A percentile compares a stretch with the other conserved stretches of the same genome.
Conservation (phyloP, 2,113 vertebrate species). For the Campylomormyrus numenius region DNA sequence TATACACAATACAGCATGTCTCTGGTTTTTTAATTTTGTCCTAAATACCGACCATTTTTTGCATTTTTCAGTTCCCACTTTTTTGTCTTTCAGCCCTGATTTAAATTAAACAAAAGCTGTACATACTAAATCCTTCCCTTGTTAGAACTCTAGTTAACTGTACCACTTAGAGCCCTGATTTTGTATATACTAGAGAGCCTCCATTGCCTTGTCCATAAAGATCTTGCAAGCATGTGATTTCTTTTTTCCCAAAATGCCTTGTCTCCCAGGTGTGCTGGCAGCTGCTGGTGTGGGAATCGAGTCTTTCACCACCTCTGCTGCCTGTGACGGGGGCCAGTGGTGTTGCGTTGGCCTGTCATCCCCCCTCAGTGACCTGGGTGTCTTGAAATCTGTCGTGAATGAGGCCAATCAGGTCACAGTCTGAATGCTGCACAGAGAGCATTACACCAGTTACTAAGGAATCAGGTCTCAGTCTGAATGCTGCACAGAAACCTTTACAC, state of each 20-base stretch:
- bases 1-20: background rate
- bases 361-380: constrained; percentile 52
- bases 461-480: constrained; percentile 65
- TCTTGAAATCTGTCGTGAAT: constrained; percentile 58
- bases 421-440: constrained; percentile 34
- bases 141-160: background rate
- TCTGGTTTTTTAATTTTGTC: background rate
- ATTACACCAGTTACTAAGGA: background rate
- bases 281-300: constrained; percentile 64
- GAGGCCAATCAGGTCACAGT: constrained; percentile 68
- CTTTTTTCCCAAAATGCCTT: background rate
- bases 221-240: background rate
- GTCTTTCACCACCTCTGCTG: constrained; percentile 69
- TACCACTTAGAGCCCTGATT: background rate
- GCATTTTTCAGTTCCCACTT: background rate
- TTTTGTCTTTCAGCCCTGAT: background rate
- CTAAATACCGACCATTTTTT: background rate
- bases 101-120: background rate
- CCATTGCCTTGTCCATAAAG: background rate
- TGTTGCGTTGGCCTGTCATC: constrained; percentile 67
- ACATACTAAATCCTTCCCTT: background rate
- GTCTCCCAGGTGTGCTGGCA: constrained; percentile 64
- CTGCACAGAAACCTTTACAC: accelerated
- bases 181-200: background rate
- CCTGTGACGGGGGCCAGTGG: constrained; percentile 65